Base-by-base conservation (phyloP, 2,797 vertebrate species). In the Botia almorhae region DNA sequence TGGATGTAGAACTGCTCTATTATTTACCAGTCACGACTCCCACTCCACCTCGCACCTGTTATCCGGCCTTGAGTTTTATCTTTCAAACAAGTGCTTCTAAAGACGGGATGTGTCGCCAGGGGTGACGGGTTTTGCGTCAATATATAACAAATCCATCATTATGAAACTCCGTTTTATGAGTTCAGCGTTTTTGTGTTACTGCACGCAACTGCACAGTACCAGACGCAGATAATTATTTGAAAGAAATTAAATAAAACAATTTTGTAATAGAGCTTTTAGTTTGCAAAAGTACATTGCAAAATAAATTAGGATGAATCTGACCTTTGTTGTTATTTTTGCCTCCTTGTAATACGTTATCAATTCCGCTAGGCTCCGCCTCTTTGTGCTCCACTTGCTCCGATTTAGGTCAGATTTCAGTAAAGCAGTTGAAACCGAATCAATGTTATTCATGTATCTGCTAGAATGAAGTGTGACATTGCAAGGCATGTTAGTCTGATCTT, bases 1-100 rank as follows among this genome's bases (percentile, higher is more conserved):
- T 83, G 80, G 65, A 81, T 65, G 43, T 43, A 64, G 16, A 69
- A 80, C 70, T 36, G 19, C 12, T 14, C 68, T 26, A 79, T 84
- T 82, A 81, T 68, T 76, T 67, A 76, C 72, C 56, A 33, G 79
- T 87, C 82, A 83, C 75, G 79, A 87, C 73, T 74, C 74, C 11
- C 78, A 72, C 70, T 79, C 36, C 51, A 43, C 16, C 17, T 67
- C 21, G 50, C 12, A 16, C 51, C 26, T 73, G n/a, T 68, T 61
- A 50, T 80, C 65, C 74, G 76, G 71, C 82, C 79, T 86, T 75
- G 80, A 83, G 76, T 26, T 70, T 67, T 67, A 75, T 69, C 61
- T 84, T 86, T 83, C 63, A 83, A 82, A 78, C 70, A 23, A 76
- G 53, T 1, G 6, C 17, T 56, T 51, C 29, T 53, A 74, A 72